These are phyloP conservation scores for zebrafish (Danio rerio) DNA, from an alignment of 2,113 vertebrate species.

Conservation along the genomic window DNA sequence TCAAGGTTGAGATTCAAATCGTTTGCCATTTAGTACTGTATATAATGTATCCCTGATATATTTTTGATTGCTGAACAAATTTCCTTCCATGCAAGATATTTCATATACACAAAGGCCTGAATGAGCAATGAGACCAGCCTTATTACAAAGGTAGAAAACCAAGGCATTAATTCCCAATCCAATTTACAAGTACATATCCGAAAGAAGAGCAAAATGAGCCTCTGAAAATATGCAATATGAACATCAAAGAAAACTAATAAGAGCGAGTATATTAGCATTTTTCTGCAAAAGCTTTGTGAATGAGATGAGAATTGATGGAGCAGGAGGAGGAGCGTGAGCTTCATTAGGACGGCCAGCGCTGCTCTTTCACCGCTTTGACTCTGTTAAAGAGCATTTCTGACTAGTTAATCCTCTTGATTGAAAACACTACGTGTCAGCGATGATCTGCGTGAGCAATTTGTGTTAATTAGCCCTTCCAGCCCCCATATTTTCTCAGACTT, in stretches of 20 bases:
- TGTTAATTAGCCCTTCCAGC: conserved; percentile 26
- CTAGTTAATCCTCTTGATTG: conserved; percentile 44
- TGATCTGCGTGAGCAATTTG: conserved; percentile 34
- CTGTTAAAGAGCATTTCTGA: conserved; percentile 35
- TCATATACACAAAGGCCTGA: neutral
- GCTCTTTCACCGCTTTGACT: neutral
- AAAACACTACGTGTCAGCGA: conserved; percentile 23
- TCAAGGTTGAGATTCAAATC: neutral
- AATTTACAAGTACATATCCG: conserved; percentile 17
- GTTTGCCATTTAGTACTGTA: no score
- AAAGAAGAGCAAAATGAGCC: conserved; percentile 21
- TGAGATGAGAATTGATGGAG: neutral
- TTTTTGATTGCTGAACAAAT: conserved; percentile 3
- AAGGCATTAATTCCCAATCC: conserved; percentile 10
- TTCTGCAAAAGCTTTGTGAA: conserved; percentile 24
- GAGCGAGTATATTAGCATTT: conserved; percentile 4
- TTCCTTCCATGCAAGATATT: neutral
- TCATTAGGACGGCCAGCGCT: conserved; percentile 31
- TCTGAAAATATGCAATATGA: conserved; percentile 26
- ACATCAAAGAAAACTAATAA: conserved; percentile 25
- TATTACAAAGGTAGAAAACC: conserved; percentile 25
- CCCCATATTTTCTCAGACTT: neutral
- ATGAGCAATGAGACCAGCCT: neutral
- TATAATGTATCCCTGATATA: neutral
- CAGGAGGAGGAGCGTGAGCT: neutral